These are phyloP conservation scores for Myrmophylax atrothorax DNA, from an alignment of 2,113 vertebrate species.

Conservation along the genomic window DNA sequence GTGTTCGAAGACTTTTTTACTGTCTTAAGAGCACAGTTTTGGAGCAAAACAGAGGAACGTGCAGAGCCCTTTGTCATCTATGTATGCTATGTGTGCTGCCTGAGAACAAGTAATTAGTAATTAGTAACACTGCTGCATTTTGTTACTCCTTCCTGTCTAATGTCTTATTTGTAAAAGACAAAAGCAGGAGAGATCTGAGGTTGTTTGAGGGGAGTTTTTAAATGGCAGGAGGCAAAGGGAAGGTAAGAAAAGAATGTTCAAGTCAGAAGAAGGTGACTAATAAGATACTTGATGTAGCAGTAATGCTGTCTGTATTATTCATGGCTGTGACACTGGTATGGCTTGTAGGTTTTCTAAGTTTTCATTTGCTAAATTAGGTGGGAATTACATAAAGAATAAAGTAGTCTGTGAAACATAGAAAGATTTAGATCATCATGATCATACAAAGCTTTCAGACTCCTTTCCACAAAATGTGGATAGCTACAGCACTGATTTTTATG, in stretches of 20 bases:
- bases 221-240: neutral
- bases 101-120: neutral
- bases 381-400: constrained; percentile 34
- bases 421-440: constrained; percentile 35
- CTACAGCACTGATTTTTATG: constrained; percentile 63
- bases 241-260: constrained; percentile 10
- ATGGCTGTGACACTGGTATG: neutral
- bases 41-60: neutral
- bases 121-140: neutral
- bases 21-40: neutral
- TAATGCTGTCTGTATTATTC: constrained; percentile 62
- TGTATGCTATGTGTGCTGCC: neutral
- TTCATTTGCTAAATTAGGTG: constrained; percentile 64
- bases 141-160: neutral
- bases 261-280: constrained; percentile 42
- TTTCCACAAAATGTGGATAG: constrained; percentile 17
- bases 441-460: neutral
- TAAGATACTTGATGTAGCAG: constrained; percentile 15
- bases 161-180: neutral
- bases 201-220: neutral
- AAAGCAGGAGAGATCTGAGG: neutral
- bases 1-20: neutral
- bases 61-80: neutral
- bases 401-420: constrained; percentile 32
- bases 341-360: constrained; percentile 4